Base-by-base conservation (phyloP, 1,140 invertebrate species). In the Gryon sp. region DNA sequence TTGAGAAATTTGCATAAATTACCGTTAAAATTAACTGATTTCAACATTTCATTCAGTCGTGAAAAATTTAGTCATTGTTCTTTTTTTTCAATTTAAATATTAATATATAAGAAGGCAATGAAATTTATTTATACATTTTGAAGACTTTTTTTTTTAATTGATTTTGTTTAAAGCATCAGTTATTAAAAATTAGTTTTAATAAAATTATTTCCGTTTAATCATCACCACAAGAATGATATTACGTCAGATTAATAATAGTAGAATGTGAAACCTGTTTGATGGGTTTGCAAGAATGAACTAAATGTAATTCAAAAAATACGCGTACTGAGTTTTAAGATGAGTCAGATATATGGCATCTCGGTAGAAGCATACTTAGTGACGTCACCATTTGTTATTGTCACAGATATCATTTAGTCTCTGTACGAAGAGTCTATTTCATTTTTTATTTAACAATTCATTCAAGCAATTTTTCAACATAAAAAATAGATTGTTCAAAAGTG, bases 351-450 rank as follows among this genome's bases (percentile, higher is more conserved):
- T 82, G 85, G 87, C 87, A 88, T 89, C 84, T 88, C 72, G 79
- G 78, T 78, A 84, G 82, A 83, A 83, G 78, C 84, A 82, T 84
- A 84, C 79, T 82, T 81, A 84, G 80, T 89, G 87, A 89, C 85
- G 82, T 89, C 87, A 89, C 78, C 81, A 41, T 43, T 74, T 80
- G 84, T 87, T 87, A 86, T 83, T 85, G 88, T 84, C 80, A 83
- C 79, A 81, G 75, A 82, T 82, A 83, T 81, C 79, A 83, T 80
- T 65, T 78, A 74, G 79, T 82, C 80, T 66, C 76, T 66, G 65
- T 62, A 65, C 70, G 20, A 20, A 48, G 38, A 26, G 43, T 45
- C 74, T 43, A n/a, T 50, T 52, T 43, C 28, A n/a, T 28, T 2
- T 28, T 28, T 7, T n/a, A 28, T 28, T 28, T 28, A 28, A 28